phyloP scores from a whole-genome alignment of 2,113 vertebrate species.

The Crotophaga sulcirostris region DNA sequence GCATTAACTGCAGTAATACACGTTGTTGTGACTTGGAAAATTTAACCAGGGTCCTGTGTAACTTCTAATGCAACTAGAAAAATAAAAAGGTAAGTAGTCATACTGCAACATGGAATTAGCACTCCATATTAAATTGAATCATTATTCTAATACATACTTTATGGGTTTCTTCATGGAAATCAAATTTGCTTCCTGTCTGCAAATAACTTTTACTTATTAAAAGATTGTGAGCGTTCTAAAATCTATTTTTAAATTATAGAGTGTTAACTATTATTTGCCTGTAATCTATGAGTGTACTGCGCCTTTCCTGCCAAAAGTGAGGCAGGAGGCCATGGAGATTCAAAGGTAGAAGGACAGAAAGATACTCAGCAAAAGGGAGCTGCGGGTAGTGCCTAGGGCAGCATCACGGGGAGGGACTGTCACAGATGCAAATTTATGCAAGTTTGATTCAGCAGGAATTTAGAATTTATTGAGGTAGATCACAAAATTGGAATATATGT shows the following conservation, averaged over 20 bases:
- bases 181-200: constrained; percentile 77
- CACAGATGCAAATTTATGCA: too few species aligned
- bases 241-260: neutral
- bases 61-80: neutral
- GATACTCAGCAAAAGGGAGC: neutral
- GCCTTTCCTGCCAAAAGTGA: neutral
- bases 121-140: neutral
- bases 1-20: neutral
- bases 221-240: constrained; percentile 74
- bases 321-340: neutral
- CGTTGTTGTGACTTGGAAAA: neutral
- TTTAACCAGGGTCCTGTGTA: neutral
- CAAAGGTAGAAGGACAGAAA: neutral
- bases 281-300: neutral
- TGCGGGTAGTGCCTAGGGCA: neutral
- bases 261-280: neutral
- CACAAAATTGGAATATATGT: too few species aligned
- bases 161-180: constrained; percentile 80
- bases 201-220: constrained; percentile 81
- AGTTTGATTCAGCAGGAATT: too few species aligned
- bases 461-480: too few species aligned
- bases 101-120: neutral
- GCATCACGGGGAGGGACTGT: neutral
- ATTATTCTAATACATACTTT: neutral
- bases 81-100: neutral